Evolutionary conservation across 2,888 invertebrate genomes (phyloP), one percentile per base, ranked within the genome.

Genomic region (Melieria omissa): DNA sequence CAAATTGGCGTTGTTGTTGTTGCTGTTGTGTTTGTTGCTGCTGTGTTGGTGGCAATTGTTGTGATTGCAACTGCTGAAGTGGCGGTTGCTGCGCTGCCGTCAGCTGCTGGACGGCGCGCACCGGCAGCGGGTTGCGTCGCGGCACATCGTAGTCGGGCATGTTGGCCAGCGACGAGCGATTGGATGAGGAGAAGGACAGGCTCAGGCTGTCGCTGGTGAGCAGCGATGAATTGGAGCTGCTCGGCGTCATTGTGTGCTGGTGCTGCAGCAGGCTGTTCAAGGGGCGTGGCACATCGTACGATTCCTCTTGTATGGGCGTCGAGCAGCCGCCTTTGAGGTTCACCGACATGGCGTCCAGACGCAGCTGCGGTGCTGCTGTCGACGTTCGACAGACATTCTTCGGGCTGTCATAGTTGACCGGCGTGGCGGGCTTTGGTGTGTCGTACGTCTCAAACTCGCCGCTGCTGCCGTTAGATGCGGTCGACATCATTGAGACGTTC

Each of bases 81-180:
- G 68, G 74, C 14, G 55, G 29, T 2, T 58, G 41, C 9, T 60
- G 12, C 44, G 58, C 64, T 72, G 55, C 75, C 49, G 61, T 78
- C 73, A 72, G 76, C 69, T 80, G 79, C 52, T 79, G 77, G 1
- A 79, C 77, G 1, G 80, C 79, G 14, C 85, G 84, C 61, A 86
- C 82, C 0, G 83, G 85, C 75, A 82, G 83, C 16, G 91, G 86
- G 79, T 85, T 86, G 29, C 84, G 88, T 77, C 89, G 88, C 6
- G 93, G 93, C 75, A 92, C 89, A 82, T 93, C 93, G 85, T 93
- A 93, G 80, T 93, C 92, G 10, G 91, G 90, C 86, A 91, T 91
- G 78, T 89, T 89, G 16, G 88, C 88, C 75, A 89, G 79, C 71
- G 89, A 89, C 45, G 89, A 89, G 70, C 88, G 85, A 80, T 89